Evolutionary conservation across 1,140 invertebrate species (phyloP).

Genomic region (Drosophila athabasca): DNA sequence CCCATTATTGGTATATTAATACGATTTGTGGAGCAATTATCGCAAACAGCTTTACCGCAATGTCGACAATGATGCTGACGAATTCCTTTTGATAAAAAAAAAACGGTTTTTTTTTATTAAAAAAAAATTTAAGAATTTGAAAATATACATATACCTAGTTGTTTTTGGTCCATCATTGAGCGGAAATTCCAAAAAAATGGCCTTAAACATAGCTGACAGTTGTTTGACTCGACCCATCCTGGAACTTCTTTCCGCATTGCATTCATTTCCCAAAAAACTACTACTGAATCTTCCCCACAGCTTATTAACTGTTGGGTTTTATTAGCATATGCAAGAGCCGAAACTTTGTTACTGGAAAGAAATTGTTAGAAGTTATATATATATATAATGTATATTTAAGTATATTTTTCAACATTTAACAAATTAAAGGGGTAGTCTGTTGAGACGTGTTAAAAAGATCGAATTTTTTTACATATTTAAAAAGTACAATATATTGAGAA

Average conservation of each 20-base stretch:
- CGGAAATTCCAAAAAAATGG: constrained; percentile 99
- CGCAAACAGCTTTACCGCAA: constrained; percentile 97
- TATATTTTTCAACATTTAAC: too few relatives aligned
- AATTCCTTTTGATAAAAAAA: constrained; percentile 79
- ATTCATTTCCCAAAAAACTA: constrained; percentile 98
- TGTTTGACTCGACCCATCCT: constrained; percentile 96
- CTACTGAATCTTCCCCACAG: constrained; percentile 95
- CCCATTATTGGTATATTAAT: constrained; percentile 97
- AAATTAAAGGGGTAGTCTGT: background rate
- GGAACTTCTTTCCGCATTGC: constrained; percentile 95
- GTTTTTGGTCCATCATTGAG: constrained; percentile 98
- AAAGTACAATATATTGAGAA: too few relatives aligned
- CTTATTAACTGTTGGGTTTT: constrained; percentile 94
- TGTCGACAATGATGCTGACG: constrained; percentile 95
- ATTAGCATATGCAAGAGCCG: constrained; percentile 91
- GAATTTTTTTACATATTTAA: too few relatives aligned
- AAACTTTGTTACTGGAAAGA: constrained; percentile 88
- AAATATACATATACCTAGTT: constrained; percentile 88
- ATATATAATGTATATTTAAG: background rate
- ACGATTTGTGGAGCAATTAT: constrained; percentile 94
- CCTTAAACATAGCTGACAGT: constrained; percentile 95
- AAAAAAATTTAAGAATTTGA: background rate
- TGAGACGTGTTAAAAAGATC: too few relatives aligned
- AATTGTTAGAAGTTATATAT: background rate
- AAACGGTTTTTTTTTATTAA: background rate